Evolutionary conservation across 2,797 vertebrate species (phyloP).

Genomic region (Miichthys miiuy): DNA sequence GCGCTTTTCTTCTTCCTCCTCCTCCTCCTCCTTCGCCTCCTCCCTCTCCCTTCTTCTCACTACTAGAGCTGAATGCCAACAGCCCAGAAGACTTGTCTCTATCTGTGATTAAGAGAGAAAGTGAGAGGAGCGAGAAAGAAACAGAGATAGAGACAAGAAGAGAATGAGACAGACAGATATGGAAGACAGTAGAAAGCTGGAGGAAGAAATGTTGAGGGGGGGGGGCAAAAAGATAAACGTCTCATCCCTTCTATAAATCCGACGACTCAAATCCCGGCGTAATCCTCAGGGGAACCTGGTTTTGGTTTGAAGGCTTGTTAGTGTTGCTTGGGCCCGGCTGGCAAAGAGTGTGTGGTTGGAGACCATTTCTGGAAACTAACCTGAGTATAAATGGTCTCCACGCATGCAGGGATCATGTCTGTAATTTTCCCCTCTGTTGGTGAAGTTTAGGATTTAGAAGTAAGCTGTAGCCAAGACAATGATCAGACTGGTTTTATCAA

Average conservation of each 20-base stretch:
- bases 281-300: slow-evolving; percentile 79
- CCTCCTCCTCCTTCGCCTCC: slow-evolving; percentile 7
- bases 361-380: slow-evolving; percentile 61
- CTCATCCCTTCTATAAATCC: slow-evolving; percentile 81
- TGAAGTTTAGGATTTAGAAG: slow-evolving; percentile 52
- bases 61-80: slow-evolving; percentile 68
- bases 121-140: slow-evolving; percentile 50
- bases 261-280: slow-evolving; percentile 82
- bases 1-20: slow-evolving; percentile 59
- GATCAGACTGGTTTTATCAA: slow-evolving; percentile 59
- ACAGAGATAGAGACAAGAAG: slow-evolving; percentile 33
- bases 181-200: slow-evolving; percentile 65
- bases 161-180: slow-evolving; percentile 52
- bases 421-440: slow-evolving; percentile 53
- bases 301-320: slow-evolving; percentile 81
- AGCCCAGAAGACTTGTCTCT: slow-evolving; percentile 72
- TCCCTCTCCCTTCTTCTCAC: slow-evolving; percentile 32
- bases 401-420: slow-evolving; percentile 40
- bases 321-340: slow-evolving; percentile 59
- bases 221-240: slow-evolving; percentile 71
- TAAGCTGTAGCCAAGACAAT: slow-evolving; percentile 39
- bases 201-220: slow-evolving; percentile 53
- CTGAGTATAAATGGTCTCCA: slow-evolving; percentile 51
- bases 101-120: slow-evolving; percentile 69
- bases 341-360: slow-evolving; percentile 56